These are phyloP conservation scores for Marisa cornuarietis DNA, from an alignment of 1,140 invertebrate species.

Conservation along the genomic window DNA sequence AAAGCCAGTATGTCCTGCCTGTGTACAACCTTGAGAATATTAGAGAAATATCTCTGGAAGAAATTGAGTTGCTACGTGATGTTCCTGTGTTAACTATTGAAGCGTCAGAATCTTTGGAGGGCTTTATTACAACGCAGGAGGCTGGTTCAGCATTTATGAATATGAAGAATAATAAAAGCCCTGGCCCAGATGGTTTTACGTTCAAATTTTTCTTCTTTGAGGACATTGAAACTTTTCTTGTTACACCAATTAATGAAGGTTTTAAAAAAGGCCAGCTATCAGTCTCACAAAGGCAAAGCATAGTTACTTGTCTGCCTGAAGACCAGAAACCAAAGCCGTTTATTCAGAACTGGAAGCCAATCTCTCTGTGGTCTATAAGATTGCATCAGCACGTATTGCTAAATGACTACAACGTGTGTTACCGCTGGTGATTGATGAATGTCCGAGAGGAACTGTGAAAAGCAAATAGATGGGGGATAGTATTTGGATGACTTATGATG, in stretches of 20 bases:
- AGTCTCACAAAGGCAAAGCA: neutral
- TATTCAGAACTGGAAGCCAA: neutral
- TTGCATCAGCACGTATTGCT: neutral
- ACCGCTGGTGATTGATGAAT: neutral
- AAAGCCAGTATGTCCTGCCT: too few species aligned
- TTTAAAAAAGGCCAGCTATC: neutral
- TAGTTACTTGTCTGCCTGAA: neutral
- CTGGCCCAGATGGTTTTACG: neutral
- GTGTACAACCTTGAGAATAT: too few species aligned
- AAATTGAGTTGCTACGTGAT: too few species aligned
- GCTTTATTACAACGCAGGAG: neutral
- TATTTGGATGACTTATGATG: neutral
- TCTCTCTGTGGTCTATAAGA: neutral
- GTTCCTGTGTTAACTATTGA: too few species aligned
- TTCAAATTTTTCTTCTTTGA: neutral
- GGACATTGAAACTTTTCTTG: neutral
- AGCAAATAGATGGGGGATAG: neutral
- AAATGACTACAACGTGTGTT: neutral
- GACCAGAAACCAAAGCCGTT: neutral
- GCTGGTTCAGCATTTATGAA: neutral
- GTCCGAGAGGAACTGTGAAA: neutral
- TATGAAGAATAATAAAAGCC: neutral
- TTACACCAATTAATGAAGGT: neutral
- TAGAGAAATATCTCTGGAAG: too few species aligned
- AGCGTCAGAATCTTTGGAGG: too few species aligned